These are phyloP conservation scores for Diarsia brunnea DNA, from an alignment of 2,888 invertebrate genomes.

Conservation along the genomic window DNA sequence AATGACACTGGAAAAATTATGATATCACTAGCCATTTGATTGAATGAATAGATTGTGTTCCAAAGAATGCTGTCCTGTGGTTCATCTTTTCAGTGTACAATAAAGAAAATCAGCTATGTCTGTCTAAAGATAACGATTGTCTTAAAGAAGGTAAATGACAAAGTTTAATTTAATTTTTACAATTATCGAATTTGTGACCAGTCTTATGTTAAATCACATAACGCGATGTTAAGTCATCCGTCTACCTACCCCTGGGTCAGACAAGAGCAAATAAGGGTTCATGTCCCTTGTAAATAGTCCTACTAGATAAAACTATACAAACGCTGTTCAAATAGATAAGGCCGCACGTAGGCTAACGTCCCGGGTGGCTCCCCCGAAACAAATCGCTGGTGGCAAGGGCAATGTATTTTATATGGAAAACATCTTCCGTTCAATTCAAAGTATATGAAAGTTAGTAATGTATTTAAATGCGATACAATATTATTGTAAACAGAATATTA, in stretches of 20 bases:
- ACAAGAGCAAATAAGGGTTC: constrained; percentile 39
- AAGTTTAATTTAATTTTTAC: background rate
- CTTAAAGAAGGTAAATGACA: background rate
- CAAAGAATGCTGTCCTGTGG: background rate
- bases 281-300: constrained; percentile 24
- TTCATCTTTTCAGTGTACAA: background rate
- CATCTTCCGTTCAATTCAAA: background rate
- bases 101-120: background rate
- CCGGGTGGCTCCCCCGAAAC: constrained; percentile 16
- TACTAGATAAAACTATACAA: constrained; percentile 31
- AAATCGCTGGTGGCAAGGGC: background rate
- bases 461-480: constrained; percentile 10
- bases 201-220: background rate
- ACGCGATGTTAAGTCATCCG: background rate
- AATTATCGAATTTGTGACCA: too few species aligned
- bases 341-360: background rate
- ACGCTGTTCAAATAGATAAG: constrained; percentile 37
- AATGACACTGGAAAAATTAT: background rate
- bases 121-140: background rate
- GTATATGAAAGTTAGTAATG: background rate
- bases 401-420: constrained; percentile 1
- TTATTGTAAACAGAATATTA: too few species aligned
- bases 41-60: background rate
- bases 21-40: background rate
- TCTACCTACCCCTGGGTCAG: background rate